Conservation (phyloP, 2,113 vertebrate species). For the Panthera tigris region DNA sequence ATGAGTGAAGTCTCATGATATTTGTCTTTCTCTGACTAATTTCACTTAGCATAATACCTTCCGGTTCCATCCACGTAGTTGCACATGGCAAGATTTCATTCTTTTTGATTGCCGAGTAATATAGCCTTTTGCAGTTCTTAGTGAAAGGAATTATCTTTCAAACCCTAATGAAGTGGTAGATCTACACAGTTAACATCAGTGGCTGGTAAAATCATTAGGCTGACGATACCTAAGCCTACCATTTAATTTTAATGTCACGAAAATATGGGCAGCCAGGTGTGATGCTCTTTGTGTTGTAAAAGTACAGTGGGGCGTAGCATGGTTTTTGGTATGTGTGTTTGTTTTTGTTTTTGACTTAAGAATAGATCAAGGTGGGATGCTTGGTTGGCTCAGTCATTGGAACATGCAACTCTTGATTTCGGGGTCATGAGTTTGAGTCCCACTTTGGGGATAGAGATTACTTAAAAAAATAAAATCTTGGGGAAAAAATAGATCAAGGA, state of each 20-base stretch:
- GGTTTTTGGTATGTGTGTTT: not conserved
- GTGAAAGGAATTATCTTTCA: conserved; percentile 28
- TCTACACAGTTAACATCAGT: not conserved
- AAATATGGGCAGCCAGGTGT: not conserved
- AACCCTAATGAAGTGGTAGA: not conserved
- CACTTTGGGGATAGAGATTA: not conserved
- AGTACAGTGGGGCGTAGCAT: not conserved
- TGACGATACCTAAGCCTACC: not conserved
- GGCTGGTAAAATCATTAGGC: not conserved
- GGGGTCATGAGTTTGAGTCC: not conserved
- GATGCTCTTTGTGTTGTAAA: not conserved
- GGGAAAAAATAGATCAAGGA: not conserved
- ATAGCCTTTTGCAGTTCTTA: not conserved
- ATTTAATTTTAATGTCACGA: conserved; percentile 23
- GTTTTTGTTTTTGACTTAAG: not conserved
- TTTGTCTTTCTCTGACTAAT: no score
- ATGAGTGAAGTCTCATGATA: no score
- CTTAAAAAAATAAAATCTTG: not conserved
- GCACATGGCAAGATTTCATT: no score
- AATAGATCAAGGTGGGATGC: not conserved
- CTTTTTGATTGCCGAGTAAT: no score
- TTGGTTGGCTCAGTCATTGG: not conserved
- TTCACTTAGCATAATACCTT: no score
- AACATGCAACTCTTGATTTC: not conserved
- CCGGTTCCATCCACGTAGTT: no score